Evolutionary conservation across 2,888 invertebrate species (phyloP), one percentile per base, ranked within the genome.

Genomic region (Temnothorax unifasciatus): DNA sequence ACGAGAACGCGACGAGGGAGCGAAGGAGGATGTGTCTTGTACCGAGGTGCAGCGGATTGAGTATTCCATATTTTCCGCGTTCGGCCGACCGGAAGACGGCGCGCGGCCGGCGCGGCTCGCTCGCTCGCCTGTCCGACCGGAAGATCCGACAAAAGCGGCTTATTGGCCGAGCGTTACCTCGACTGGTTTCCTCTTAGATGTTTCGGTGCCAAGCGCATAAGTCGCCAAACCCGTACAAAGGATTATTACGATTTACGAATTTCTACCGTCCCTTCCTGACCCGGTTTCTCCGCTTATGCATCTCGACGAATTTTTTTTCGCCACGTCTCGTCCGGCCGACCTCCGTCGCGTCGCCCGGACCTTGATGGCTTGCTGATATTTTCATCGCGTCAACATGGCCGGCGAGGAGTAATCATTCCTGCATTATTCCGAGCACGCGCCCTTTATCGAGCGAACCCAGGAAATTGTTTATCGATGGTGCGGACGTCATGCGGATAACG

Each of bases 61-160:
- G 91, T 93, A 92, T 94, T 93, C 92, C 93, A 94, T 93, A 94
- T 93, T 94, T 94, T 93, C 92, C 86, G 88, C 89, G 92, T 89
- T 91, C 92, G 88, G 84, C 86, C 92, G 87, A 90, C 92, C 92
- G 93, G 93, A 93, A 93, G 93, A 92, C 88, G 89, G 47, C 61
- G 89, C 6, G 6, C 34, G 34, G 34, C 34, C 29, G 34, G 34
- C 34, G 34, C 25, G 44, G 66, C 21, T 25, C 44, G 66, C 66
- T 44, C 15, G 44, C 38, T 21, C 38, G 50, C 87, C 90, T 92
- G 90, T 82, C 90, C 92, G 87, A 90, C 91, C 91, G 92, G 92
- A 93, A 93, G 91, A 93, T 92, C 87, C 92, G 93, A 94, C 94
- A 94, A 94, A 94, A 93, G 93, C 91, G 86, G 86, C 91, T 94